These are phyloP conservation scores for Pheosia gnoma DNA, from an alignment of 2,888 invertebrate species.

Conservation along the genomic window DNA sequence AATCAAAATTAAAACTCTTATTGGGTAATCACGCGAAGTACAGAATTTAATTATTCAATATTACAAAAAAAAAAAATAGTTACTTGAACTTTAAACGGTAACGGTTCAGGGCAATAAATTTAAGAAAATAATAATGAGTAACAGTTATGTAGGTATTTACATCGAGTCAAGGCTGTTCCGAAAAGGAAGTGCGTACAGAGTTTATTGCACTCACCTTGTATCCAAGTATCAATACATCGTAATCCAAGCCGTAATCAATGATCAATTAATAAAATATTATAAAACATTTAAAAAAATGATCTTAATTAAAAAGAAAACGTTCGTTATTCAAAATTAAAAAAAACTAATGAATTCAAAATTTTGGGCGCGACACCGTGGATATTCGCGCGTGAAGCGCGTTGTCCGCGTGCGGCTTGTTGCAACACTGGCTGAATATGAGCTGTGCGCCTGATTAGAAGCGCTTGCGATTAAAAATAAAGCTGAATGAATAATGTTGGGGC, in stretches of 20 bases:
- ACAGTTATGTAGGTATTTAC: neutral
- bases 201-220: conserved; percentile 38
- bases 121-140: neutral
- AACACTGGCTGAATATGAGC: conserved; percentile 33
- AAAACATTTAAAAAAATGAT: conserved; percentile 3
- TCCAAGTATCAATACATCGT: conserved; percentile 13
- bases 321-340: conserved; percentile 2
- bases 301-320: neutral
- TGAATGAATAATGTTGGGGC: neutral
- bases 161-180: neutral
- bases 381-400: conserved; percentile 32
- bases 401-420: conserved; percentile 32
- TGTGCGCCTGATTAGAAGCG: conserved; percentile 24
- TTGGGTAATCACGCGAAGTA: too few relatives aligned
- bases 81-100: conserved; percentile 16
- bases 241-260: conserved; percentile 10
- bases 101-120: conserved; percentile 1
- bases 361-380: conserved; percentile 13
- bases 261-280: conserved; percentile 8
- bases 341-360: conserved; percentile 9
- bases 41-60: too few relatives aligned
- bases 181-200: conserved; percentile 24
- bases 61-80: neutral
- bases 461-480: conserved; percentile 1
- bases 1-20: too few relatives aligned